Conservation (phyloP, 2,113 vertebrate species). For the Cynoglossus semilaevis region DNA sequence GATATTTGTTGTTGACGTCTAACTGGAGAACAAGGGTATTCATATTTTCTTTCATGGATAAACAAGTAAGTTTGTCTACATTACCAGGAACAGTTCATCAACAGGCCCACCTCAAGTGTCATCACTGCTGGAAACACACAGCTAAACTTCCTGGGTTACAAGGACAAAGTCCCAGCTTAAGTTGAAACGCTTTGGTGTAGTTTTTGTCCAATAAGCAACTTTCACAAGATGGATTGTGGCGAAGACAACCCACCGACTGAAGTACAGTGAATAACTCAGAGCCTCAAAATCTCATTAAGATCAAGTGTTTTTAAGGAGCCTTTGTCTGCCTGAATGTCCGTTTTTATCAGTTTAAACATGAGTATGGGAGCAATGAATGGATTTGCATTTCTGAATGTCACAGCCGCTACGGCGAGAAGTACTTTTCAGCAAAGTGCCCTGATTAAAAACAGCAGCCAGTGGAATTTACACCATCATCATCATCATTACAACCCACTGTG, state of each 20-base stretch:
- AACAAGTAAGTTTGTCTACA: not conserved
- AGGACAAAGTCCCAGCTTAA: not conserved
- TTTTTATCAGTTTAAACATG: not conserved
- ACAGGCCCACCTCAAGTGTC: not conserved
- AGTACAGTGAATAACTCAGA: not conserved
- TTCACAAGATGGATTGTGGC: not conserved
- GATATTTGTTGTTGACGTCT: slow-evolving; percentile 22
- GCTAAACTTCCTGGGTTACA: not conserved
- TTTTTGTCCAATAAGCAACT: not conserved
- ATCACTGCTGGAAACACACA: not conserved
- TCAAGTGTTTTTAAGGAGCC: not conserved
- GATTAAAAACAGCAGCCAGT: not conserved
- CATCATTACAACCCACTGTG: no score
- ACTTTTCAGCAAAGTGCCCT: not conserved
- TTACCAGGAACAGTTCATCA: not conserved
- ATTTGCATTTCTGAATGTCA: not conserved
- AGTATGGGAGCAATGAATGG: not conserved
- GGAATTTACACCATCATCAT: no score
- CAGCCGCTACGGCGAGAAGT: not conserved
- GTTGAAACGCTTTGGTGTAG: not conserved
- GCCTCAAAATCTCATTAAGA: not conserved
- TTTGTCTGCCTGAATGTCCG: not conserved
- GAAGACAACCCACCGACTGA: not conserved
- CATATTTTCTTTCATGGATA: slow-evolving; percentile 20
- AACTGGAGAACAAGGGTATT: slow-evolving; percentile 29